Conservation (phyloP, 1,140 invertebrate genomes). For the Lordiphosa mommai region DNA sequence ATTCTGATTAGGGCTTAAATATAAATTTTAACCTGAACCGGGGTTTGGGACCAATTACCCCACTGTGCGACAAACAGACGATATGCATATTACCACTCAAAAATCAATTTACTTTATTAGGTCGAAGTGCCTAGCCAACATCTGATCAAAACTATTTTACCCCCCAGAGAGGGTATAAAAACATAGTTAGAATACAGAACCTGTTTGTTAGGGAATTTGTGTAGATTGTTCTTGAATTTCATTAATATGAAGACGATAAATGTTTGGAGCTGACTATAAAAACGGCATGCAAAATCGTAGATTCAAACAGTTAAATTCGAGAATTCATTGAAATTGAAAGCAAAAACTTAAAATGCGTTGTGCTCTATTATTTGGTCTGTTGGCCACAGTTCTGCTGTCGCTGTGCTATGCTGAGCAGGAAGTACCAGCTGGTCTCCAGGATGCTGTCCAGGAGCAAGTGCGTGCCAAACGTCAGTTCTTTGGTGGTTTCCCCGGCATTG, state of each 20-base stretch:
- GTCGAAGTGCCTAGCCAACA: no score
- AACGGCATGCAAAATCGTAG: constrained; percentile 4
- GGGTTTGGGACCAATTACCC: no score
- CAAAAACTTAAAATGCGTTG: constrained; percentile 2
- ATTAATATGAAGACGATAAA: constrained; percentile 61
- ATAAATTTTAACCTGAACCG: no score
- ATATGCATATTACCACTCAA: no score
- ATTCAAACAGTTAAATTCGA: constrained; percentile 38
- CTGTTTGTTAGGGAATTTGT: no score
- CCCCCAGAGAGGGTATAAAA: no score
- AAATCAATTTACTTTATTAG: no score
- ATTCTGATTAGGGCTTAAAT: no score
- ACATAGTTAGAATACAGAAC: no score
- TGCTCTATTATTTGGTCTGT: background rate
- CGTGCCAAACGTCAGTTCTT: constrained; percentile 2
- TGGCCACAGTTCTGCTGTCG: background rate
- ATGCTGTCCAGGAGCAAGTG: constrained; percentile 1
- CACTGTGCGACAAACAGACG: no score
- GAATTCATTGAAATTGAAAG: constrained; percentile 18
- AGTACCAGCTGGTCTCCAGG: background rate
- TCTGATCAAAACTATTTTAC: no score
- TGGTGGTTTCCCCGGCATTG: background rate
- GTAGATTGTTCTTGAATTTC: constrained; percentile 63
- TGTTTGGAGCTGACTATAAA: constrained; percentile 30
- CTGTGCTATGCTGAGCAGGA: constrained; percentile 1